Base-by-base conservation (phyloP, 1,140 invertebrate genomes). In the Lerema accius region DNA sequence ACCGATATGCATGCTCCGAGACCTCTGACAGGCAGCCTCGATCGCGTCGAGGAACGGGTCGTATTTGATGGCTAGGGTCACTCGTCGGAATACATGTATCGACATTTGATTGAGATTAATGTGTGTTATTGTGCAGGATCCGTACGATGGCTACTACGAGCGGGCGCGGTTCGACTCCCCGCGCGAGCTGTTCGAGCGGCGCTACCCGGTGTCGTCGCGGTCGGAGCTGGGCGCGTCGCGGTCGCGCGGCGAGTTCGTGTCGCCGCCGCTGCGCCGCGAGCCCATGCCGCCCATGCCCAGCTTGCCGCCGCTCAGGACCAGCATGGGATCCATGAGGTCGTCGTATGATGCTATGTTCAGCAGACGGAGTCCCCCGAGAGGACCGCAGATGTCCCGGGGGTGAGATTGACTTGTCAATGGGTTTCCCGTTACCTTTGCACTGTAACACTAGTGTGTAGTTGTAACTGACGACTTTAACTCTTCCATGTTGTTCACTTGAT, bases 331-430 rank as follows among this genome's bases (percentile, higher is more conserved):
- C 16, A 91, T 91, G 86, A 86, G 91, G 74, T 87, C 91, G 83
- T 95, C 95, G 65, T 96, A 96, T 83, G 94, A 95, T 78, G 82
- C 90, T 56, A 95, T 96, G 94, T 96, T 96, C 85, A 96, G 95
- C 84, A 92, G 96, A 64, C 92, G 95, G 74, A 95, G 95, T 67
- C 95, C 95, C 63, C 95, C 95, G 28, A 76, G 87, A 63, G 91
- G 90, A 68, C 90, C 91, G 23, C 91, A 92, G 66, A 89, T 92
- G 81, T 88, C 90, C 37, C 77, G 90, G 76, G 90, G 91, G 88
- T 92, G 76, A 80, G 79, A 43, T 49, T 59, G 15, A 13, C 16
- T 58, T 37, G 42, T 46, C 15, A 23, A 35, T 17, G 53, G 15
- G 23, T 42, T 58, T 45, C 7, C n/a, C 43, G 67, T 40, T 23